These are phyloP conservation scores for Ophiodon elongatus DNA, from an alignment of 2,113 vertebrate species.

Conservation along the genomic window DNA sequence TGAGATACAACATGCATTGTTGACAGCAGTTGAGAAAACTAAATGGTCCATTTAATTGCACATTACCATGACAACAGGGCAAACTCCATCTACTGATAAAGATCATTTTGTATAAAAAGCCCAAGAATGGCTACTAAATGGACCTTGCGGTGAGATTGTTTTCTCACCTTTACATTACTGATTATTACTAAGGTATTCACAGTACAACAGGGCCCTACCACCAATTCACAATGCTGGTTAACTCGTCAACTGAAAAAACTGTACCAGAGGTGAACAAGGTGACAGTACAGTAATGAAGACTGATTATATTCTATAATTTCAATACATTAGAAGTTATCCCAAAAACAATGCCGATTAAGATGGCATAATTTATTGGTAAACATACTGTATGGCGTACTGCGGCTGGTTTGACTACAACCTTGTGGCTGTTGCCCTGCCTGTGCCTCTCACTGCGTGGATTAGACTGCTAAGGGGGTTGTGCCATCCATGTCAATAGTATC, in stretches of 20 bases:
- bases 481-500: slow-evolving; percentile 58
- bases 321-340: neutral
- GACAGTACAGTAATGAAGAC: neutral
- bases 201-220: neutral
- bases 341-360: neutral
- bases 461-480: slow-evolving; percentile 35
- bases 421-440: slow-evolving; percentile 13
- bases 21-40: neutral
- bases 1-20: neutral
- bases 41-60: neutral
- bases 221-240: neutral
- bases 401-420: slow-evolving; percentile 33
- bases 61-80: neutral
- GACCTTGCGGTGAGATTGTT: neutral
- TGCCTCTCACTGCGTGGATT: slow-evolving; percentile 17
- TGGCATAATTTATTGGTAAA: slow-evolving; percentile 1
- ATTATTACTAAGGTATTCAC: neutral
- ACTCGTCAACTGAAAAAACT: neutral
- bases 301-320: neutral
- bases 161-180: neutral
- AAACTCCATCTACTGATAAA: neutral
- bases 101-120: neutral
- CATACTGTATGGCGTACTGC: neutral
- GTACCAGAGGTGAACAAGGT: neutral
- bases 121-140: neutral